A percentile compares a stretch with the other conserved stretches of the same genome.
Conservation (phyloP, 2,797 vertebrate species). For the Cephalopachus bancanus region DNA sequence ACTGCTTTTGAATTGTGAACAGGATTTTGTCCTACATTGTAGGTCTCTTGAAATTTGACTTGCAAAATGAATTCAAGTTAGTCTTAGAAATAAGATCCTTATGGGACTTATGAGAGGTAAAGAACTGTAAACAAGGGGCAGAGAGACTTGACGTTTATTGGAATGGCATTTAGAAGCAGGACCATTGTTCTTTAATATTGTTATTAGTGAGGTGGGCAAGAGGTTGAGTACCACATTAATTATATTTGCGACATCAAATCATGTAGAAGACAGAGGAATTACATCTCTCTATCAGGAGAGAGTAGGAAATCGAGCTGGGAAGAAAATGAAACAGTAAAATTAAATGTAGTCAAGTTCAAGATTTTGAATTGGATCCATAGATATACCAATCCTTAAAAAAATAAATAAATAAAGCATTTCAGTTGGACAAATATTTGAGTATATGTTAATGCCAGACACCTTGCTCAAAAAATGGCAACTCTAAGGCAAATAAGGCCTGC, state of each 20-base stretch:
- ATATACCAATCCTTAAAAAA: background rate
- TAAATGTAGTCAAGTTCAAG: constrained; percentile 34
- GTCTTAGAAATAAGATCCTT: background rate
- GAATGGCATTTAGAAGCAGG: constrained; percentile 10
- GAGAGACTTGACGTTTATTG: constrained; percentile 20
- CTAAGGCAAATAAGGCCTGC: background rate
- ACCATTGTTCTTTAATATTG: constrained; percentile 17
- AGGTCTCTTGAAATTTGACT: constrained; percentile 62
- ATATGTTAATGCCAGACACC: background rate
- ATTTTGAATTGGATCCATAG: background rate
- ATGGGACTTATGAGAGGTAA: background rate
- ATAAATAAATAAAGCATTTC: background rate
- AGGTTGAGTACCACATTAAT: constrained; percentile 70
- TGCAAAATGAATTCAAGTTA: constrained; percentile 53
- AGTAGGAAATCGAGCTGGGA: background rate
- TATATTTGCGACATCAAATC: constrained; percentile 64
- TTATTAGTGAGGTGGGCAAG: constrained; percentile 57
- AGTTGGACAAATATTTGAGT: constrained; percentile 1
- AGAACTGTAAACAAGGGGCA: constrained; percentile 52
- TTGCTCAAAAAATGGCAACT: background rate
- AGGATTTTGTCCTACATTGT: background rate
- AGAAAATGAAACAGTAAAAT: constrained; percentile 61
- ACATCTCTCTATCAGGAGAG: background rate
- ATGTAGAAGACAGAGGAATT: constrained; percentile 57
- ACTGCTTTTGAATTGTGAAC: background rate